Conservation (phyloP, 2,113 vertebrate species). For the Hippopotamus amphibius region DNA sequence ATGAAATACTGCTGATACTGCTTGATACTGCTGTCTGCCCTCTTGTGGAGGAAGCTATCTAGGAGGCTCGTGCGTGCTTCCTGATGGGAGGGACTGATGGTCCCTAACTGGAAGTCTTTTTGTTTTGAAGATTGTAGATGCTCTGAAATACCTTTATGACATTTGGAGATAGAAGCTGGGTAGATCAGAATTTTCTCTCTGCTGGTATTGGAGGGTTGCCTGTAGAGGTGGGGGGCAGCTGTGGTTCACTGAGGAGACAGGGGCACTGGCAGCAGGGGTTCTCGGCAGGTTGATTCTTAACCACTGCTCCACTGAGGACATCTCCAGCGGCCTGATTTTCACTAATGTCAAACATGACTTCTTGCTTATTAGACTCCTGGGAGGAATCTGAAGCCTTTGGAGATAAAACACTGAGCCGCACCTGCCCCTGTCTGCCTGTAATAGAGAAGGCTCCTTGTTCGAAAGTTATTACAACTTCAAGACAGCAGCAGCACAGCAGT, state of each 20-base stretch:
- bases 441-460: background rate
- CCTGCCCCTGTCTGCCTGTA: too few relatives aligned
- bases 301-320: too few relatives aligned
- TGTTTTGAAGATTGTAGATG: background rate
- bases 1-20: too few relatives aligned
- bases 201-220: too few relatives aligned
- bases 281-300: too few relatives aligned
- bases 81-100: too few relatives aligned
- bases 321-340: background rate
- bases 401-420: background rate
- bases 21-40: too few relatives aligned
- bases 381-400: background rate
- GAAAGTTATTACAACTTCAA: background rate
- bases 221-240: too few relatives aligned
- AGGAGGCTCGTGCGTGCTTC: too few relatives aligned
- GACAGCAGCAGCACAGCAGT: background rate
- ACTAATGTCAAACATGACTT: background rate
- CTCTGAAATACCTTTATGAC: background rate
- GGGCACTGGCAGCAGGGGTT: too few relatives aligned
- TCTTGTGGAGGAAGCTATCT: too few relatives aligned
- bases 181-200: background rate
- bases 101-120: background rate
- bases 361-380: background rate
- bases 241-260: too few relatives aligned
- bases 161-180: background rate